A percentile compares a stretch with the other conserved stretches of the same genome.
Conservation (phyloP, 1,140 invertebrate species). For the Streblospio benedicti region DNA sequence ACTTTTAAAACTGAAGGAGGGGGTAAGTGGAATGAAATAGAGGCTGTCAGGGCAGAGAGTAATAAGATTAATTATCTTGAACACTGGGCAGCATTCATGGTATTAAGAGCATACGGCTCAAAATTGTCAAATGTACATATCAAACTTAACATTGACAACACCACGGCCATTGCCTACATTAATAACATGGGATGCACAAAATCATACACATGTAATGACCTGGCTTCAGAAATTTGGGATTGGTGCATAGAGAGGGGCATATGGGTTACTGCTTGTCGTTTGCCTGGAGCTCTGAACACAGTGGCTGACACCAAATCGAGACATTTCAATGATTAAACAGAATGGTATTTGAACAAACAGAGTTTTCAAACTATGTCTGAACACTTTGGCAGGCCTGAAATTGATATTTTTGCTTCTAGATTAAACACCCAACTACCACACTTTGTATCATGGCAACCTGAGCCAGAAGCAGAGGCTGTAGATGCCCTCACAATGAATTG, state of each 20-base stretch:
- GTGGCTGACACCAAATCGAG: background rate
- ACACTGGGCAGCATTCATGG: background rate
- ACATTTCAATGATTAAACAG: background rate
- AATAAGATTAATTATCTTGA: too few species aligned
- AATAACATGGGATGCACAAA: background rate
- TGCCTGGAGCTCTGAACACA: background rate
- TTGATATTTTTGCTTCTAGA: constrained; percentile 19
- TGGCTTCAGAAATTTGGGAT: background rate
- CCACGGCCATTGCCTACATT: background rate
- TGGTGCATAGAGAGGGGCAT: background rate
- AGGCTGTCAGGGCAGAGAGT: too few species aligned
- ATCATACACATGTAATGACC: background rate
- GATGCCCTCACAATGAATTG: constrained; percentile 17
- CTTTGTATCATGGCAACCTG: constrained; percentile 11
- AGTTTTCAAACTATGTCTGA: background rate
- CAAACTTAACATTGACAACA: background rate
- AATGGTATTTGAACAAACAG: background rate
- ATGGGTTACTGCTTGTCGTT: background rate
- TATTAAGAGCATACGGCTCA: too few species aligned
- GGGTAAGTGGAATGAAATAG: too few species aligned
- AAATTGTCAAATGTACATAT: background rate
- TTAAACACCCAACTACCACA: constrained; percentile 7
- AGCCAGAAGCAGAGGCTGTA: background rate
- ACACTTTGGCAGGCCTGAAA: background rate
- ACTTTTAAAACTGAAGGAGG: too few species aligned